Evolutionary conservation across 2,888 invertebrate genomes (phyloP).

Genomic region (Ectropis crepuscularia): DNA sequence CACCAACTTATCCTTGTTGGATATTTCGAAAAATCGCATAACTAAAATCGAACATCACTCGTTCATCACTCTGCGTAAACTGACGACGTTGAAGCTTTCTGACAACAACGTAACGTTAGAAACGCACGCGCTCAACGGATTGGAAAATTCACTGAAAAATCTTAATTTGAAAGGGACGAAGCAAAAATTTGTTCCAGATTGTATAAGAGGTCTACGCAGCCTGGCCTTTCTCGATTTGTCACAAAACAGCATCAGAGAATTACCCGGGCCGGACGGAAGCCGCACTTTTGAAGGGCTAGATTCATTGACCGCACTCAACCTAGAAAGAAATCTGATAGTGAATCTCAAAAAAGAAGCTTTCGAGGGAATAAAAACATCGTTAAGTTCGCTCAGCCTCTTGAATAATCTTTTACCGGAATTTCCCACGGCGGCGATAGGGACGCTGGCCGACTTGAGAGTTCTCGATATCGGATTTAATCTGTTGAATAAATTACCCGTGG

Average conservation of each 20-base stretch:
- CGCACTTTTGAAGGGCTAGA: conserved; percentile 91
- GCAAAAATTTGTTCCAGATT: conserved; percentile 91
- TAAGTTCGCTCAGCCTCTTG: conserved; percentile 94
- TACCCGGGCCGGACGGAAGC: conserved; percentile 89
- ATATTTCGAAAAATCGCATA: conserved; percentile 93
- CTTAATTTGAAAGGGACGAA: conserved; percentile 94
- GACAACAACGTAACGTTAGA: conserved; percentile 93
- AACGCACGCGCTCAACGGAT: conserved; percentile 89
- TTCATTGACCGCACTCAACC: conserved; percentile 93
- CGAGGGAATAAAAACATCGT: conserved; percentile 90
- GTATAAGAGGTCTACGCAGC: conserved; percentile 90
- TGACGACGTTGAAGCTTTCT: conserved; percentile 93
- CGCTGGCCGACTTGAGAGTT: conserved; percentile 92
- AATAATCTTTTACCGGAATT: conserved; percentile 95
- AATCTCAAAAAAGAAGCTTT: conserved; percentile 91
- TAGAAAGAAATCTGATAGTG: conserved; percentile 95
- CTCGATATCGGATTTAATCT: conserved; percentile 97
- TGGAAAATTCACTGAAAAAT: conserved; percentile 93
- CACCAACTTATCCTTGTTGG: conserved; percentile 90
- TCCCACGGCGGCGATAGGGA: conserved; percentile 91
- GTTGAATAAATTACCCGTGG: conserved; percentile 90
- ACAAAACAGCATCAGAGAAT: conserved; percentile 93
- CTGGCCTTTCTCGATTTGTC: conserved; percentile 95
- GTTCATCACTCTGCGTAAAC: conserved; percentile 88
- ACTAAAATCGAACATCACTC: conserved; percentile 89